Evolutionary conservation across 1,140 invertebrate genomes (phyloP), one percentile per base, ranked within the genome.

Genomic region (Drosophila asahinai): DNA sequence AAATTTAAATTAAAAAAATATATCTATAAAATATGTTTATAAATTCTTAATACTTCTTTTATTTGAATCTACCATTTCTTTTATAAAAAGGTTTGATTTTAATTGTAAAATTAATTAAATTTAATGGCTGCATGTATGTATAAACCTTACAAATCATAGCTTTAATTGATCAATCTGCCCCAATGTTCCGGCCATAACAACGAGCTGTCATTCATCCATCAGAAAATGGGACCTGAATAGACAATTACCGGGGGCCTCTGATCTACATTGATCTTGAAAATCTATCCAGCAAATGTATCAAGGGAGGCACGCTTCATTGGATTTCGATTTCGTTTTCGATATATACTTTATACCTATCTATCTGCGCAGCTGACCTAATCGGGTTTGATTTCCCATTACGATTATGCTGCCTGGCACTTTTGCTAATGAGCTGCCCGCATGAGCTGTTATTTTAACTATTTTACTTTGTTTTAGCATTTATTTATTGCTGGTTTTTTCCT

Each of bases 331-430:
- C 60, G 17, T 45, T 47, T 51, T 43, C 38, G 33, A 51, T 27
- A 22, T 43, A 67, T 43, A 11, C 14, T 55, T 19, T 59, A 14
- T 57, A 17, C 47, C 42, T 9, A 14, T 52, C 43, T 38, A 43
- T 68, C 40, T 66, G 36, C 40, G 45, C 19, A 25, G 59, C 76
- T 87, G 86, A 90, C 74, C 86, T 79, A 84, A 81, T 76, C 86
- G 36, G 65, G 63, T 73, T 89, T 73, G 81, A 89, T 89, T 89
- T 90, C 65, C 70, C 81, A 89, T 89, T 89, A 70, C 70, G 78
- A 90, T 84, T 86, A 81, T 60, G 71, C 55, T 74, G 58, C 79
- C 61, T 78, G 78, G 54, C 82, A 81, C 60, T 70, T 76, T 83
- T 77, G 81, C 84, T 87, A 89, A 87, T 89, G 73, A 87, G 77